These are phyloP conservation scores for Sesamia inferens DNA, from an alignment of 2,888 invertebrate genomes.

Conservation along the genomic window DNA sequence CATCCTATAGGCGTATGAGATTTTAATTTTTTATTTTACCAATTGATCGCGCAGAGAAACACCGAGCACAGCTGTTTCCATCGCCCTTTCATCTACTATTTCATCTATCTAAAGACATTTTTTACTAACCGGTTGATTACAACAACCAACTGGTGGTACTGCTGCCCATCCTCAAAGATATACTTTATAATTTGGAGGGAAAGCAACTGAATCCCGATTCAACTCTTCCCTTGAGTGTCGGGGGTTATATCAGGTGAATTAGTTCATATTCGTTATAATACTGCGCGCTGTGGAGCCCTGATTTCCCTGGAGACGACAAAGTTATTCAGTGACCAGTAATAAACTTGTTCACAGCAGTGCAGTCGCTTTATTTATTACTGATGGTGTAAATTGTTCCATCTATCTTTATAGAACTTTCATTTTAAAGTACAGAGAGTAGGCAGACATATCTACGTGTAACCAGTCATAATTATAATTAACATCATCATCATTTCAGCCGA, in stretches of 20 bases:
- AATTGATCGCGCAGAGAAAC: no score
- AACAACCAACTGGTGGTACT: not conserved
- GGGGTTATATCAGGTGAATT: slow-evolving; percentile 42
- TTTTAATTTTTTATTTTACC: no score
- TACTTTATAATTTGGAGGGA: not conserved
- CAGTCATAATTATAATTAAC: no score
- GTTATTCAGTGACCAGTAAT: slow-evolving; percentile 55
- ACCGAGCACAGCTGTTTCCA: no score
- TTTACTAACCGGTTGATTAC: not conserved
- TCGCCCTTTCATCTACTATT: no score
- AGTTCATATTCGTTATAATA: slow-evolving; percentile 41
- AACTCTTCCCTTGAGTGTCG: slow-evolving; percentile 13
- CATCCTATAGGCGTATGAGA: no score
- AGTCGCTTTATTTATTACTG: slow-evolving; percentile 31
- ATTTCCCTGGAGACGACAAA: slow-evolving; percentile 47
- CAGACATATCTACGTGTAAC: no score
- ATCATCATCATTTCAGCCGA: no score
- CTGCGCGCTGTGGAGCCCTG: slow-evolving; percentile 35
- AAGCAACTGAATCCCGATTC: slow-evolving; percentile 9
- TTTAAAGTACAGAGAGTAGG: not conserved
- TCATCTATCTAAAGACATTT: not conserved
- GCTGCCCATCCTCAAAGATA: not conserved
- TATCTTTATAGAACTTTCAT: not conserved
- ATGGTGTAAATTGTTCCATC: slow-evolving; percentile 11
- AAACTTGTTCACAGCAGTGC: slow-evolving; percentile 24